A percentile compares a stretch with the other conserved stretches of the same genome.
These are phyloP conservation scores for Manacus vitellinus DNA, from an alignment of 2,113 vertebrate species.

Conservation along the genomic window DNA sequence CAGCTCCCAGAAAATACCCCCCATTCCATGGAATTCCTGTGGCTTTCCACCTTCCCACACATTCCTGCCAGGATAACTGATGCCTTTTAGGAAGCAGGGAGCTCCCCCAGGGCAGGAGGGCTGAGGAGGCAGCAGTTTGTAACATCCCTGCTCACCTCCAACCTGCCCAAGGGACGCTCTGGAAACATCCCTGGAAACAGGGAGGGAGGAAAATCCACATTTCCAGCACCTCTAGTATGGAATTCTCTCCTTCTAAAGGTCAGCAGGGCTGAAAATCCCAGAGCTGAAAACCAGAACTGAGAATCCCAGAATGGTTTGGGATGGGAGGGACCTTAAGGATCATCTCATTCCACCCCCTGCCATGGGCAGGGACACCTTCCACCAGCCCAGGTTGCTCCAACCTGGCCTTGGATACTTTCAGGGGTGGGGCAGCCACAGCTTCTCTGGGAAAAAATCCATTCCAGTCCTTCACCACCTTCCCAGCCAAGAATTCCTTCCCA, in stretches of 20 bases:
- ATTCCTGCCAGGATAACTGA: background rate
- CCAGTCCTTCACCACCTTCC: background rate
- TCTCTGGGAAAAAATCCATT: background rate
- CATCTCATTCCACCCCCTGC: too few relatives aligned
- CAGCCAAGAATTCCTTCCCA: background rate
- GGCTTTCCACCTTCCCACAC: background rate
- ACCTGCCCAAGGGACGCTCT: background rate
- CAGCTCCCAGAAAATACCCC: background rate
- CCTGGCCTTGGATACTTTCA: background rate
- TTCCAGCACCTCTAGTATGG: background rate
- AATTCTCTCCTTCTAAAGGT: background rate
- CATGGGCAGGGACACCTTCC: background rate
- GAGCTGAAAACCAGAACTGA: background rate
- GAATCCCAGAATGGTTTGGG: background rate
- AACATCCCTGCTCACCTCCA: too few relatives aligned
- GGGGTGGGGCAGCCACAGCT: background rate
- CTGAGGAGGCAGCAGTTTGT: rapidly evolving
- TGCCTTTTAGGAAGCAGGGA: background rate
- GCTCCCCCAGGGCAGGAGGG: background rate
- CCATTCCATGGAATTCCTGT: background rate
- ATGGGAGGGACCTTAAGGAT: background rate
- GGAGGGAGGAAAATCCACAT: background rate
- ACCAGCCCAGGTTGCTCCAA: background rate
- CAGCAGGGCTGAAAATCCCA: background rate
- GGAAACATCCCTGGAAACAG: background rate